Evolutionary conservation across 2,888 invertebrate species (phyloP).

Genomic region (Drosophila bunnanda): DNA sequence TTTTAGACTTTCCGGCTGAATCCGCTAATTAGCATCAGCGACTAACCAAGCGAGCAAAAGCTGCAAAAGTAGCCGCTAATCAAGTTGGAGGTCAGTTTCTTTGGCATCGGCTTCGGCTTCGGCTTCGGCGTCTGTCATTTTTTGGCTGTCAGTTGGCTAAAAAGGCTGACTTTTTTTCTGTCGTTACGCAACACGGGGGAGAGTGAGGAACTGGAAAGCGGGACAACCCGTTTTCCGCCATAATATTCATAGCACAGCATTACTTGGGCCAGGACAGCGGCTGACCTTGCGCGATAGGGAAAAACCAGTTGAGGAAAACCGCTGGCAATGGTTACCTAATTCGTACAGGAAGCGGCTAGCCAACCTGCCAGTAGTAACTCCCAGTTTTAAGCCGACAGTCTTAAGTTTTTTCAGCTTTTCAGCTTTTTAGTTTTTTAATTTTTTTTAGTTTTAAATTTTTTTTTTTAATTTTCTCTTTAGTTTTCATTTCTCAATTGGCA

Average conservation of each 20-base stretch:
- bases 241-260: conserved; percentile 54
- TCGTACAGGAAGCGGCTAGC: conserved; percentile 62
- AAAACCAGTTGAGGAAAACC: conserved; percentile 69
- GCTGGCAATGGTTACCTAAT: conserved; percentile 74
- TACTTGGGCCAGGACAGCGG: conserved; percentile 46
- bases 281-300: conserved; percentile 59
- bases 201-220: conserved; percentile 2
- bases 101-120: neutral
- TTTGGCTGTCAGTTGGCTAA: conserved; percentile 23
- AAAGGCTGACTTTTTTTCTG: conserved; percentile 22
- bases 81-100: conserved; percentile 76
- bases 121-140: conserved; percentile 32
- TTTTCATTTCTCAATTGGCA: conserved; percentile 1
- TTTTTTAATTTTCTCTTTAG: neutral
- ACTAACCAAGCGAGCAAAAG: conserved; percentile 48
- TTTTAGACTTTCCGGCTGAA: conserved; percentile 54
- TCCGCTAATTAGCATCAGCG: conserved; percentile 70
- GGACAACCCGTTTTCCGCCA: conserved; percentile 43
- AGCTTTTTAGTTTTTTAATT: neutral
- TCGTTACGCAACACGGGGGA: conserved; percentile 62
- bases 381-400: conserved; percentile 11
- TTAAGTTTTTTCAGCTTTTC: conserved; percentile 2
- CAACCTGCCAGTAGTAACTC: neutral
- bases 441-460: conserved; percentile 1
- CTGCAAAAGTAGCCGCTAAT: conserved; percentile 54